A percentile compares a stretch with the other conserved stretches of the same genome.
Conservation (phyloP, 1,140 invertebrate species). For the Zophobas morio region DNA sequence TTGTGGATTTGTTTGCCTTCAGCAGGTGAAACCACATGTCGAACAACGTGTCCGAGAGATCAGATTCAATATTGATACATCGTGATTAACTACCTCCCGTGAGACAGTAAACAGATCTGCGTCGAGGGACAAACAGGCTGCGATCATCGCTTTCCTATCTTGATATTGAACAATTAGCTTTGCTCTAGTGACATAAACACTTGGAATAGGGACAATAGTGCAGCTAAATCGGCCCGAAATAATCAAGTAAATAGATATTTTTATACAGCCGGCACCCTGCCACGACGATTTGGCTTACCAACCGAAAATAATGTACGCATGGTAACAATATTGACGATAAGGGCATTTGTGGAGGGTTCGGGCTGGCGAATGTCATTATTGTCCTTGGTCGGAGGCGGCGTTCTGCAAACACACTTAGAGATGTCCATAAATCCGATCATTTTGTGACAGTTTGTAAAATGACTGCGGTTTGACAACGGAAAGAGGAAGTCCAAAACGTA, state of each 20-base stretch:
- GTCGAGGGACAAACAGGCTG: neutral
- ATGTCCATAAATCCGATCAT: neutral
- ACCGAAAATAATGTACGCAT: conserved; percentile 33
- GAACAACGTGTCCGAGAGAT: conserved; percentile 41
- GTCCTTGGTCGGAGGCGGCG: no score
- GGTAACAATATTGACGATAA: conserved; percentile 20
- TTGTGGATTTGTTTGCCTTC: conserved; percentile 33
- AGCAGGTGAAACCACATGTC: conserved; percentile 38
- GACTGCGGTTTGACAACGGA: no score
- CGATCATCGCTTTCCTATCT: conserved; percentile 5
- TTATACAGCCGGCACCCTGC: conserved; percentile 38
- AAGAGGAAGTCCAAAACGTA: no score
- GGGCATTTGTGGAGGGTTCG: neutral
- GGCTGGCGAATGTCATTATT: no score
- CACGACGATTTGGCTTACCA: conserved; percentile 39
- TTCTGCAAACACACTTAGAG: no score
- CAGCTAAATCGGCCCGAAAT: conserved; percentile 22
- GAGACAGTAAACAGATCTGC: conserved; percentile 44
- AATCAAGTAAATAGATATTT: conserved; percentile 37
- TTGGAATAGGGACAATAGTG: conserved; percentile 31
- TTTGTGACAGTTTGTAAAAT: neutral
- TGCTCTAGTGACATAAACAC: neutral
- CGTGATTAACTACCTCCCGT: conserved; percentile 42
- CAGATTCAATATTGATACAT: conserved; percentile 48
- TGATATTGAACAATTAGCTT: conserved; percentile 23